Evolutionary conservation across 2,888 invertebrate genomes (phyloP).

Genomic region (Caenorhabditis imperialis): DNA sequence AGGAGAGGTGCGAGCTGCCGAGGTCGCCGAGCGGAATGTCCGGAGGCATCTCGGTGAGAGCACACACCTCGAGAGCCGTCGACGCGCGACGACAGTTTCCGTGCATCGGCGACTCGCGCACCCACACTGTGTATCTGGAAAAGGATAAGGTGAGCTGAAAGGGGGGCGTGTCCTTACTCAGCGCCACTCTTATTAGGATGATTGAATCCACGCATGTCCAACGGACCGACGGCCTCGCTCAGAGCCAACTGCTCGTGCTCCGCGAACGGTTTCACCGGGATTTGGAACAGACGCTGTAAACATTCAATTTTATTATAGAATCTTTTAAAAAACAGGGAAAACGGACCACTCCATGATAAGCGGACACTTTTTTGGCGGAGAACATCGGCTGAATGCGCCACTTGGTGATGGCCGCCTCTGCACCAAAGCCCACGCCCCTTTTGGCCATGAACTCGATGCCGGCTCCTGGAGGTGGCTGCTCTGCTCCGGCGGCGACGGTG

Average conservation of each 20-base stretch:
- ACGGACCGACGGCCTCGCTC: slow-evolving; percentile 1
- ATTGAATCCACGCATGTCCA: slow-evolving; percentile 8
- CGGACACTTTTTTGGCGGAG: slow-evolving; percentile 1
- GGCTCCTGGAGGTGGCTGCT: not conserved
- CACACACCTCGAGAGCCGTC: slow-evolving; percentile 30
- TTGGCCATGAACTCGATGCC: slow-evolving; percentile 16
- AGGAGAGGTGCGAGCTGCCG: not conserved
- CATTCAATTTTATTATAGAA: not conserved
- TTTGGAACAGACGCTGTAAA: slow-evolving; percentile 33
- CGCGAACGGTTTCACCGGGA: not conserved
- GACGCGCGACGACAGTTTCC: slow-evolving; percentile 17
- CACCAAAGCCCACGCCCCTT: not conserved
- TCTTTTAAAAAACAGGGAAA: not conserved
- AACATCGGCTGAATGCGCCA: not conserved
- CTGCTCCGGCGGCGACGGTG: not conserved
- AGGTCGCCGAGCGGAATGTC: not conserved
- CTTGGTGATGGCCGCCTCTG: slow-evolving; percentile 14
- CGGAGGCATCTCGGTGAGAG: not conserved
- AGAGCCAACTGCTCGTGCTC: slow-evolving; percentile 8
- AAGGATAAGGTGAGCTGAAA: not conserved
- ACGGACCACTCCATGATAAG: not conserved
- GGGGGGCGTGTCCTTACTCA: not conserved
- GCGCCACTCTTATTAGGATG: not conserved
- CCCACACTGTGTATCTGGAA: slow-evolving; percentile 31
- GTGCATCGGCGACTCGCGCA: slow-evolving; percentile 14